A percentile compares a stretch with the other conserved stretches of the same genome.
These are phyloP conservation scores for Heliconius aoede DNA, from an alignment of 2,888 invertebrate genomes.

Conservation along the genomic window DNA sequence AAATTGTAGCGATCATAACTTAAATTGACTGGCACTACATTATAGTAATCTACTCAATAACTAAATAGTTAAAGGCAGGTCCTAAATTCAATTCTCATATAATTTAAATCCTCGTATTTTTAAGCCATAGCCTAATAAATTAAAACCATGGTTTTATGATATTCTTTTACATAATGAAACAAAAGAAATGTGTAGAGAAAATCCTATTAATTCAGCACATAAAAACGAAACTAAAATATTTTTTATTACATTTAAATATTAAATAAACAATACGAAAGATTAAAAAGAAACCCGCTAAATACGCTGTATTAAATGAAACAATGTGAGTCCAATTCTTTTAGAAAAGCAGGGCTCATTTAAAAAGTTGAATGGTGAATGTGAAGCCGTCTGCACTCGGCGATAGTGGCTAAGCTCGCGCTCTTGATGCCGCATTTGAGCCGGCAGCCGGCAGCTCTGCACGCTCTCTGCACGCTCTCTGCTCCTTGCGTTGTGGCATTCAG, in stretches of 20 bases:
- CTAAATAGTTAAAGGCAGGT: neutral
- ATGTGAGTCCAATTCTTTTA: slow-evolving; percentile 40
- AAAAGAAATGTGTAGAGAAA: neutral
- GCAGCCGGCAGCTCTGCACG: slow-evolving; percentile 52
- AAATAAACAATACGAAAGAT: slow-evolving; percentile 16
- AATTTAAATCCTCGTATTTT: too few relatives aligned
- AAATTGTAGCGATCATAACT: neutral
- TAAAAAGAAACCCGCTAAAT: slow-evolving; percentile 19
- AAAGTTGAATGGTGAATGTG: slow-evolving; percentile 44
- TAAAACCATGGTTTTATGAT: too few relatives aligned
- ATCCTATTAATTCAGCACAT: neutral
- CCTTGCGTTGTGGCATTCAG: slow-evolving; percentile 43
- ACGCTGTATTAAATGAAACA: slow-evolving; percentile 35
- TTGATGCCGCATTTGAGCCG: slow-evolving; percentile 51
- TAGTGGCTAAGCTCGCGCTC: slow-evolving; percentile 60
- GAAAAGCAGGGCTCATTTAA: slow-evolving; percentile 45
- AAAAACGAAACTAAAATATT: neutral
- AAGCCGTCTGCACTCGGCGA: slow-evolving; percentile 56
- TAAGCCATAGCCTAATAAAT: too few relatives aligned
- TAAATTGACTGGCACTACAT: neutral
- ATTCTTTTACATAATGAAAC: too few relatives aligned
- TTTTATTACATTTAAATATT: neutral
- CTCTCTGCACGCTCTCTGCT: slow-evolving; percentile 51
- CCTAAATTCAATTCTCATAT: neutral
- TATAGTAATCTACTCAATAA: neutral